Evolutionary conservation across 2,888 invertebrate genomes (phyloP).

Genomic region (Tortricodes alternella): DNA sequence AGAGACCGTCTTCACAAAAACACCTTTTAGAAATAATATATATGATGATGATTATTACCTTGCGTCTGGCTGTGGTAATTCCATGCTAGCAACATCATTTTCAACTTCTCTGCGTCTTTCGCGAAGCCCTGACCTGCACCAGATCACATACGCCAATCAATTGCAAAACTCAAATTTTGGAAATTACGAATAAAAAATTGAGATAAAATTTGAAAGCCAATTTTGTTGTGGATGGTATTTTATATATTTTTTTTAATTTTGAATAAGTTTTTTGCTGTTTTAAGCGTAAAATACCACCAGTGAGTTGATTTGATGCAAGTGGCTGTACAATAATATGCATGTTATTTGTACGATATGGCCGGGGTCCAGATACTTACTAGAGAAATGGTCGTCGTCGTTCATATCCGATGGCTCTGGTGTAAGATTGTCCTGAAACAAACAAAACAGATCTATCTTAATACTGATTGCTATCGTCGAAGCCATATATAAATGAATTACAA

Average conservation of each 20-base stretch:
- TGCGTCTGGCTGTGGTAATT: conserved; percentile 91
- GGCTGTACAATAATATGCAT: conserved; percentile 45
- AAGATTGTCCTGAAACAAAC: conserved; percentile 87
- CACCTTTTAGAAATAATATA: no score
- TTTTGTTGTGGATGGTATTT: conserved; percentile 50
- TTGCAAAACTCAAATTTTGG: conserved; percentile 58
- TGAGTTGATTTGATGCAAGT: conserved; percentile 80
- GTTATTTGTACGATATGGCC: neutral
- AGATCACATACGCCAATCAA: conserved; percentile 79
- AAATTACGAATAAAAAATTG: conserved; percentile 37
- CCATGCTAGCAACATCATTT: conserved; percentile 94
- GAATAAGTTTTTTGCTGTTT: conserved; percentile 30
- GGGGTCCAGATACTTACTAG: conserved; percentile 80
- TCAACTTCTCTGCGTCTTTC: conserved; percentile 94
- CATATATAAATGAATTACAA: no score
- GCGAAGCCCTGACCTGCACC: conserved; percentile 83
- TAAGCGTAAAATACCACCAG: conserved; percentile 58
- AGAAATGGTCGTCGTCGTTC: conserved; percentile 87
- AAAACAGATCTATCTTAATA: conserved; percentile 33
- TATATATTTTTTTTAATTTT: conserved; percentile 40
- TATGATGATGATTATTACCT: no score
- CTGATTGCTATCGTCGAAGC: no score
- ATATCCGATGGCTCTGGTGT: conserved; percentile 87
- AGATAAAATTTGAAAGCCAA: conserved; percentile 52
- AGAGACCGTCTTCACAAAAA: no score